Evolutionary conservation across 2,113 vertebrate species (phyloP), one percentile per base, ranked within the genome.

Genomic region (Artemisiospiza belli): DNA sequence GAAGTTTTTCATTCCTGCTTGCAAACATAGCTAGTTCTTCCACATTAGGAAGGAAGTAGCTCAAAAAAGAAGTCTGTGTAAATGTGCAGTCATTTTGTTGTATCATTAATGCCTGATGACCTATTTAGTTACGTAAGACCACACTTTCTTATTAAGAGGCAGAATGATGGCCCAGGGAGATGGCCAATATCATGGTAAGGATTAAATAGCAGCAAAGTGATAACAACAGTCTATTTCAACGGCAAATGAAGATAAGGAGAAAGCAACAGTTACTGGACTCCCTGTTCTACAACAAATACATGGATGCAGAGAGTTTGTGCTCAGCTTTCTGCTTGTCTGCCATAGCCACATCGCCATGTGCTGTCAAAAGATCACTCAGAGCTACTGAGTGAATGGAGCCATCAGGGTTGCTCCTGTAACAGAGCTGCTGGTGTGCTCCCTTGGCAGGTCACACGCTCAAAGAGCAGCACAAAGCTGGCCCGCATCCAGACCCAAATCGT

Each of bases 401-500:
- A 19, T 55, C 35, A 49, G 64, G 17, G 28, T 2, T 72, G 31
- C 41, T 91, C 68, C 73, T 66, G 15, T 51, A 76, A 15, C 25
- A 75, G 68, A 35, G 39, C 28, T 66, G 17, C 39, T 89, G 57
- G 19, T 0, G 0, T 37, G 52, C 28, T 70, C 11, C 27, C 58
- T 58, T 58, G 37, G 21, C 70, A 58, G 61, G 15, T 72, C 5
- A 2, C 46, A 58, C 6, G 1, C n/a, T 74, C n/a, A 6, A 5
- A 24, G 77, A 73, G 49, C 1, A 2, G n/a, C 74, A 41, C 31
- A 15, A 18, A 49, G 28, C 28, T 82, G 52, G 31, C 37, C 73
- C 4, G 1, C 51, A 49, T 52, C 30, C 30, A 31, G 43, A 33
- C 30, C 9, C 0, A 0, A 41, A 28, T 62, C 0, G 0, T 37